Base-by-base conservation (phyloP, 1,140 invertebrate genomes). In the Zaprionus nigranus region DNA sequence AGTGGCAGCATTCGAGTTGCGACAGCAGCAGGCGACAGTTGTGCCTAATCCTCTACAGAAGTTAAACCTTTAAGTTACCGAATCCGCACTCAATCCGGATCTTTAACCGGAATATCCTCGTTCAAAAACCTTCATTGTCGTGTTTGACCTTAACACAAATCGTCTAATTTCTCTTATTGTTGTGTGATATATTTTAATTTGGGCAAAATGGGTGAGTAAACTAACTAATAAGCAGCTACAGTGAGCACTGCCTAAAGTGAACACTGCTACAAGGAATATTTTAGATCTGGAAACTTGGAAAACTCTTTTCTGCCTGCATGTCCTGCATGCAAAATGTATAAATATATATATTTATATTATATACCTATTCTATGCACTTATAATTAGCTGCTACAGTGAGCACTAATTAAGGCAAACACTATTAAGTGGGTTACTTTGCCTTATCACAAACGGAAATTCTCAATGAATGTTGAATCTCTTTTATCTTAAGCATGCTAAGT, bases 161-260 rank as follows among this genome's bases (percentile, higher is more conserved):
- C 2, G n/a, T 28, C 5, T 46, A 24, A 22, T 64, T 49, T 58
- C 40, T 75, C 71, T 66, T 51, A 43, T 71, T 68, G 51, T 68
- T 69, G 65, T 66, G 64, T 53, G 72, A 60, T 69, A 68, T 77
- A 79, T 87, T 68, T 72, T 71, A 71, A 65, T 77, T 75, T 80
- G 22, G 74, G 78, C 66, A 82, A 78, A 82, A 86, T 86, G 83
- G 83, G 83, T 86, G 76, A 86, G 83, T 86, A 15, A 30, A 20
- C 62, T 24, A 62, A 49, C 38, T 67, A 66, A 38, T 36, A 26
- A 51, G 24, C 46, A 13, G 17, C 11, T 24, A 24, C 46, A 51
- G 46, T 51, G 20, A 1, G 20, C 20, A 24, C 20, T 11, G 3
- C 3, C 46, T 13, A 51, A 17, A 46, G 46, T 12, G 46, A 1